Evolutionary conservation across 2,113 vertebrate genomes (phyloP).

Genomic region (Morone chrysops): DNA sequence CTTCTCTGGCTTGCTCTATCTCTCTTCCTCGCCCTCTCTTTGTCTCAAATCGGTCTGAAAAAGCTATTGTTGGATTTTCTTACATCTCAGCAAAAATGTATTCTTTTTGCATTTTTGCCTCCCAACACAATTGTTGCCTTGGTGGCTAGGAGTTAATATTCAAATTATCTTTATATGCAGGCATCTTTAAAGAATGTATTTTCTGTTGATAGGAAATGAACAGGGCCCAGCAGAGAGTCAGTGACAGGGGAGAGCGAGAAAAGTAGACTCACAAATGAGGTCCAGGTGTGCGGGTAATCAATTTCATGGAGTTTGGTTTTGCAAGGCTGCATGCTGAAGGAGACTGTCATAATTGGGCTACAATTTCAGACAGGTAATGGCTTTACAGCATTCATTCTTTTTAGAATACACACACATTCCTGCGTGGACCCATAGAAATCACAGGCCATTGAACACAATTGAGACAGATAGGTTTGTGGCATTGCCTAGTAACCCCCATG

Average conservation of each 20-base stretch:
- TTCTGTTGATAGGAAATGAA: conserved; percentile 20
- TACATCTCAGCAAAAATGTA: conserved; percentile 53
- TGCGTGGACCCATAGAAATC: conserved; percentile 62
- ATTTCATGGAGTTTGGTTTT: conserved; percentile 79
- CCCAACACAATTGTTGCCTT: conserved; percentile 19
- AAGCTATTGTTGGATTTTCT: conserved; percentile 46
- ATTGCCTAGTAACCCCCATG: conserved; percentile 67
- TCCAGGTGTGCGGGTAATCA: conserved; percentile 78
- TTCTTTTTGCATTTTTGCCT: conserved; percentile 25
- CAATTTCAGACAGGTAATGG: conserved; percentile 75
- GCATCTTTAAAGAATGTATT: conserved; percentile 22
- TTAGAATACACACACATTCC: conserved; percentile 56
- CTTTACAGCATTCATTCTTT: conserved; percentile 67
- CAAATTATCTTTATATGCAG: conserved; percentile 35
- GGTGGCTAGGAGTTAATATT: conserved; percentile 17
- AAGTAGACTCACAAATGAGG: conserved; percentile 69
- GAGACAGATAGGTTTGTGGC: conserved; percentile 73
- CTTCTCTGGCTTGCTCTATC: background rate
- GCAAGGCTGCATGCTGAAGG: conserved; percentile 75
- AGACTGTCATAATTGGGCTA: conserved; percentile 77
- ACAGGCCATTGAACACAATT: conserved; percentile 71
- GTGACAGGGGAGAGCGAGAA: conserved; percentile 33
- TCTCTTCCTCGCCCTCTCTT: conserved; percentile 13
- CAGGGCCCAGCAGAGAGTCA: conserved; percentile 10
- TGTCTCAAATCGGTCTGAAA: conserved; percentile 34